phyloP scores from a whole-genome alignment of 2,797 vertebrate genomes.

The Okamejei kenojei region DNA sequence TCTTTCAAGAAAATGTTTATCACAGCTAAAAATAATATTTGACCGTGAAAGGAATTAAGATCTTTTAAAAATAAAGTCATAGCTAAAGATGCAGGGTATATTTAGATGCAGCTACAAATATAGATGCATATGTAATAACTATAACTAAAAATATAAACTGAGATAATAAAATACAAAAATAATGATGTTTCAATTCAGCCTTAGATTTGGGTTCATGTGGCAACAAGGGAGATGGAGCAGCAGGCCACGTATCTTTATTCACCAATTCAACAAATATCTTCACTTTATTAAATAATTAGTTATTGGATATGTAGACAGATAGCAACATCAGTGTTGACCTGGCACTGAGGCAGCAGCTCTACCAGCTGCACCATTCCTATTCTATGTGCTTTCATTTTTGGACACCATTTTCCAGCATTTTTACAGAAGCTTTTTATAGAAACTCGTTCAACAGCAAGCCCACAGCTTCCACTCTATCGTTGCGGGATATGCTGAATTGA shows the following conservation, averaged over 20 bases:
- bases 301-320: not conserved
- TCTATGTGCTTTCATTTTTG: not conserved
- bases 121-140: not conserved
- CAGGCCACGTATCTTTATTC: not conserved
- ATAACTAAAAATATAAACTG: not conserved
- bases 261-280: not conserved
- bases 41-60: constrained; percentile 6
- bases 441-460: not conserved
- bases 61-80: not conserved
- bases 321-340: too few species aligned
- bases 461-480: not conserved
- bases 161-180: not conserved
- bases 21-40: not conserved
- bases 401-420: not conserved
- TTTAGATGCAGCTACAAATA: not conserved
- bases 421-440: not conserved
- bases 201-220: not conserved
- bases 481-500: not conserved
- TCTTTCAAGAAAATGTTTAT: not conserved
- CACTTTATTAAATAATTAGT: not conserved
- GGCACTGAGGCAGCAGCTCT: too few species aligned
- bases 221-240: not conserved
- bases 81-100: too few species aligned
- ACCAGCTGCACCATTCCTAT: too few species aligned
- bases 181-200: not conserved